These are phyloP conservation scores for Solenopsis fugax DNA, from an alignment of 1,140 invertebrate species.

Conservation along the genomic window DNA sequence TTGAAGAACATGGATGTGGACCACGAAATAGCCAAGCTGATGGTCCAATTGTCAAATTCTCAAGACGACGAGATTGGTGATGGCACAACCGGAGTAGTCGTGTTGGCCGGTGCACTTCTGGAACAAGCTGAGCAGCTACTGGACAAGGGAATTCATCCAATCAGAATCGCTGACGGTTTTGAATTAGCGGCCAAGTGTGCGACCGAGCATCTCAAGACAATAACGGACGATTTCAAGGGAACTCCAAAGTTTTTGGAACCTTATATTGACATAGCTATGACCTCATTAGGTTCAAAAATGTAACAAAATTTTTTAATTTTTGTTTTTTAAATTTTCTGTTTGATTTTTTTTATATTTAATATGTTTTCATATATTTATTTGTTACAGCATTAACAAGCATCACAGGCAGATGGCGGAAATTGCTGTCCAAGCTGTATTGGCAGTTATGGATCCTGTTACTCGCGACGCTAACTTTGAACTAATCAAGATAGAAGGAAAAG, in stretches of 20 bases:
- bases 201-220: constrained; percentile 94
- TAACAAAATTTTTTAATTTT: constrained; percentile 76
- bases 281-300: constrained; percentile 99
- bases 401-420: constrained; percentile 99
- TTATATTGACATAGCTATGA: constrained; percentile 98
- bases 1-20: constrained; percentile 99
- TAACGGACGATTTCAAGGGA: constrained; percentile 96
- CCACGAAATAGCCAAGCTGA: constrained; percentile 98
- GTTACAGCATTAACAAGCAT: constrained; percentile 92
- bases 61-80: constrained; percentile 99
- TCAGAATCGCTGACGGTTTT: constrained; percentile 99
- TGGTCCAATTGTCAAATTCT: constrained; percentile 99
- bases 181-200: constrained; percentile 98
- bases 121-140: constrained; percentile 98
- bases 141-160: constrained; percentile 99
- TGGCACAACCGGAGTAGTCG: constrained; percentile 99
- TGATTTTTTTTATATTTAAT: background rate
- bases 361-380: constrained; percentile 61
- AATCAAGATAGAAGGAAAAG: constrained; percentile 99
- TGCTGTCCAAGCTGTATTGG: constrained; percentile 97
- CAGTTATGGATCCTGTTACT: constrained; percentile 97
- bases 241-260: constrained; percentile 94
- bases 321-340: background rate
- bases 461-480: constrained; percentile 99
- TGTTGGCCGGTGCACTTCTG: constrained; percentile 95